A percentile compares a stretch with the other conserved stretches of the same genome.
These are phyloP conservation scores for Apotomis betuletana DNA, from an alignment of 2,888 invertebrate genomes.

Conservation along the genomic window DNA sequence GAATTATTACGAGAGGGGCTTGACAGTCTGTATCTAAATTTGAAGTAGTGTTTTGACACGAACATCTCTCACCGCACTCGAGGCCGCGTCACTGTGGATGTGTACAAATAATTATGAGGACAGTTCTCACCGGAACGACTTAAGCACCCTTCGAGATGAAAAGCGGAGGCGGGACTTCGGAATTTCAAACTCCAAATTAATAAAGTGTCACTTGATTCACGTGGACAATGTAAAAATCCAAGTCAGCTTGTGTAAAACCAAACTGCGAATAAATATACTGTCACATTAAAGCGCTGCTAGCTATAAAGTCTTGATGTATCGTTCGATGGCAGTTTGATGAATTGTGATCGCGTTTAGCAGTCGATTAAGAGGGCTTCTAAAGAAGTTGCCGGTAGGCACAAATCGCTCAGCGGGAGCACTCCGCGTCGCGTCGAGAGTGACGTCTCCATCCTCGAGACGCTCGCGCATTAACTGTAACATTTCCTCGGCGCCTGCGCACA, in stretches of 20 bases:
- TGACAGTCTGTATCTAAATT: constrained; percentile 63
- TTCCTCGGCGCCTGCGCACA: constrained; percentile 72
- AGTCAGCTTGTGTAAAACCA: constrained; percentile 16
- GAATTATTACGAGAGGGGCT: constrained; percentile 65
- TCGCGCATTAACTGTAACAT: constrained; percentile 64
- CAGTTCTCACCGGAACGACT: constrained; percentile 70
- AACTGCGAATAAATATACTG: constrained; percentile 30
- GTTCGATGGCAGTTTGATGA: constrained; percentile 51
- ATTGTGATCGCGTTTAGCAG: constrained; percentile 65
- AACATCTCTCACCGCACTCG: constrained; percentile 55
- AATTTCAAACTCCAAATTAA: constrained; percentile 42
- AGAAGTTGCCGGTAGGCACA: constrained; percentile 68
- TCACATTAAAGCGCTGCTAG: constrained; percentile 18
- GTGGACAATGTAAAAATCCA: constrained; percentile 23
- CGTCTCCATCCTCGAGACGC: constrained; percentile 61
- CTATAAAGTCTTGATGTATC: constrained; percentile 31
- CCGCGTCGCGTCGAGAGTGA: constrained; percentile 55
- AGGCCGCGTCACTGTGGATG: constrained; percentile 46
- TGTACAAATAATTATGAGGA: constrained; percentile 57
- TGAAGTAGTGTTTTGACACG: constrained; percentile 67
- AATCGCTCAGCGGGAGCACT: constrained; percentile 68
- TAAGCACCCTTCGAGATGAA: constrained; percentile 58
- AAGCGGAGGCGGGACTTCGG: constrained; percentile 31
- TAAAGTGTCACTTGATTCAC: constrained; percentile 35
- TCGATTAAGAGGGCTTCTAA: constrained; percentile 64